A percentile compares a stretch with the other conserved stretches of the same genome.
phyloP scores from a whole-genome alignment of 2,888 invertebrate genomes.

The Lacanobia wlatinum region DNA sequence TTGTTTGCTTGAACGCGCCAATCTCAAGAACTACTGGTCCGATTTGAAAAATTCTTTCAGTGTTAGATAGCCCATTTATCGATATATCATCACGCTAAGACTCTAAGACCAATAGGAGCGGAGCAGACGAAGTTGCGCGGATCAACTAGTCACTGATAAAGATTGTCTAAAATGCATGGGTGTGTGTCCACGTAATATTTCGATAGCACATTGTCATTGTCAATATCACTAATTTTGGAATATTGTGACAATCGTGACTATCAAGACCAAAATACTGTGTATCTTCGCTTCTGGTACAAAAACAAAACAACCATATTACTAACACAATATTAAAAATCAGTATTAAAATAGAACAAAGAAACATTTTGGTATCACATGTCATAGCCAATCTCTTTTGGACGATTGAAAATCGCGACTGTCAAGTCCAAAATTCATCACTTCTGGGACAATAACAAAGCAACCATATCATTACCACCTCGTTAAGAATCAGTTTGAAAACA shows the following conservation, averaged over 20 bases:
- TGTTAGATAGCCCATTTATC: too few species aligned
- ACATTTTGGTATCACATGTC: too few species aligned
- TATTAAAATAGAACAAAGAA: too few species aligned
- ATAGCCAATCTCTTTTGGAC: neutral
- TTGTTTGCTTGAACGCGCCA: too few species aligned
- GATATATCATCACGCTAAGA: too few species aligned
- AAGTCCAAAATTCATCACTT: neutral
- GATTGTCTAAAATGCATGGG: neutral
- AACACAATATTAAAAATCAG: neutral
- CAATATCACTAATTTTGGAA: neutral
- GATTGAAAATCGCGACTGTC: neutral
- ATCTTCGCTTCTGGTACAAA: neutral
- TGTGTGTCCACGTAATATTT: neutral
- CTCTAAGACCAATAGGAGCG: too few species aligned
- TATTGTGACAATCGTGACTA: neutral
- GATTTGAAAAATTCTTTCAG: too few species aligned
- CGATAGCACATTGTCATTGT: too few species aligned
- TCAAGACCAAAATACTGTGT: neutral
- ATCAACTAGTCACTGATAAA: too few species aligned
- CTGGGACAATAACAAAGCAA: conserved; percentile 8
- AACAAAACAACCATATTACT: conserved; percentile 10
- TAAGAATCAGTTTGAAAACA: conserved; percentile 29
- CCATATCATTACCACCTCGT: conserved; percentile 12
- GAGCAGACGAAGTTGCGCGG: too few species aligned
- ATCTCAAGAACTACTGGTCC: too few species aligned